A percentile compares a stretch with the other conserved stretches of the same genome.
Evolutionary conservation across 2,113 vertebrate species (phyloP).

Genomic region (Plecturocebus donacophilus): DNA sequence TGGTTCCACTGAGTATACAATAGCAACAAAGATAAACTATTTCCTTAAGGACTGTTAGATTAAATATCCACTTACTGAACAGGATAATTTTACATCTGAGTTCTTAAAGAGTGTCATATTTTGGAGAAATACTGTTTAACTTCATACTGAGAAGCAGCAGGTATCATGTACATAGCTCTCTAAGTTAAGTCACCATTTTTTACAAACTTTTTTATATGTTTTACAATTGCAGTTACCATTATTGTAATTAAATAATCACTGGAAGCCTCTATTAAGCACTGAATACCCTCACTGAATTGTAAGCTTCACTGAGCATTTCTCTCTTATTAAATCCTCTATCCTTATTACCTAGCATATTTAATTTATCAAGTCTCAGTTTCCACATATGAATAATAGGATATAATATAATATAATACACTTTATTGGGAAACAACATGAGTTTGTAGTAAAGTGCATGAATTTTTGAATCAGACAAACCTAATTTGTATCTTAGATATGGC

Average conservation of each 20-base stretch:
- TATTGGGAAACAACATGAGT: not conserved
- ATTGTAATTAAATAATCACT: not conserved
- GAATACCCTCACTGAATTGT: not conserved
- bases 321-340: not conserved
- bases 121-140: not conserved
- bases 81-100: not conserved
- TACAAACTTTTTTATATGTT: not conserved
- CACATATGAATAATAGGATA: not conserved
- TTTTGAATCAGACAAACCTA: not conserved
- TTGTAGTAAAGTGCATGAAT: not conserved
- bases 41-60: not conserved
- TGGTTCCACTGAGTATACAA: not conserved
- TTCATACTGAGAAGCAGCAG: not conserved
- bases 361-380: not conserved
- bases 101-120: not conserved
- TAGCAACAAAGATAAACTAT: not conserved
- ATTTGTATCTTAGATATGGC: not conserved
- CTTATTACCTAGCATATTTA: not conserved
- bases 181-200: not conserved
- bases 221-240: not conserved
- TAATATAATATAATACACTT: not conserved
- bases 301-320: not conserved
- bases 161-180: not conserved
- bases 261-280: not conserved
- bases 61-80: not conserved